Base-by-base conservation (phyloP, 2,888 invertebrate genomes). In the Troides oblongomaculatus region DNA sequence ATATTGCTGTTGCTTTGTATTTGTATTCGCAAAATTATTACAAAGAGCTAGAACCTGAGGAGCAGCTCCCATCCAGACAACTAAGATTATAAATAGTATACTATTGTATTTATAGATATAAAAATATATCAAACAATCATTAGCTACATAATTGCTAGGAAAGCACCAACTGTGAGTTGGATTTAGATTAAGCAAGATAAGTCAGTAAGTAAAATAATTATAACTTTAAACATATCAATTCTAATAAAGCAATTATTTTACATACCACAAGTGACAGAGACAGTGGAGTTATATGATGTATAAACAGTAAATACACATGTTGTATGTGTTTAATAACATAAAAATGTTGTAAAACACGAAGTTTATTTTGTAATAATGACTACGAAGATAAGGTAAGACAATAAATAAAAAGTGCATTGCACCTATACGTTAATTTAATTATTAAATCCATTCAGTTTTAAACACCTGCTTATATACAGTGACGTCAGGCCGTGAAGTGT, bases 381-480 rank as follows among this genome's bases (percentile, higher is more conserved):
- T 46, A 53, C 12, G 39, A 39, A 66, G 66, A 70, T 63, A 70
- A 70, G 62, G 23, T 53, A 53, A 59, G 36, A 61, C 57, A 62
- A 50, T 43, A 58, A 66, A 66, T 62, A 66, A 66, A 66, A 66
- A 63, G 50, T 59, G 59, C 62, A 53, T 70, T 70, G 62, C 70
- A 70, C 70, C 59, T 70, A 66, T 25, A 66, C 62, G 70, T 70
- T 70, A 70, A 70, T 66, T 62, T 50, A 66, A 63, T 70, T 66
- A 59, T 61, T 58, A 59, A 63, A 65, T 65, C 25, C 65, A 70
- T 70, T 39, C 36, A 66, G 66, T 59, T 39, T 69, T 58, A 69
- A 59, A 66, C 63, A 59, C 57, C n/a, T 59, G 62, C 56, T 62
- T 59, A 61, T 36, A 30, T 30, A 46, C 46, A 56, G 62, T 58